Evolutionary conservation across 2,113 vertebrate genomes (phyloP), one percentile per base, ranked within the genome.

Genomic region (Larimichthys crocea): DNA sequence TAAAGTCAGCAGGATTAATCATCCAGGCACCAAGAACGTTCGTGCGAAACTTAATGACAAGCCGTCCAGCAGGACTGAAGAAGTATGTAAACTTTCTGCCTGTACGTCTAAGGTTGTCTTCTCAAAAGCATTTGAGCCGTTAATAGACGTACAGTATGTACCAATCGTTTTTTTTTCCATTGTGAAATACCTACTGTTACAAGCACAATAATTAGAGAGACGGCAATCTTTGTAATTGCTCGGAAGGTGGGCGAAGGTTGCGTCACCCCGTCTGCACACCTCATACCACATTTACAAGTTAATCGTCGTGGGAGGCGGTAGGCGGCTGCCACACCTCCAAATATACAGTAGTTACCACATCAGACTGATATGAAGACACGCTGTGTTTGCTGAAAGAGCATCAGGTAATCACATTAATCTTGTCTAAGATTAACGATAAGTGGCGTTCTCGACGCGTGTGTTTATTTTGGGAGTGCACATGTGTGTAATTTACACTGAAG

Each of bases 181-280:
- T 92, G 85, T 83, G 91, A 88, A 91, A 93, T 40, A 55, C n/a
- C 19, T 65, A 67, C 57, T 84, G 66, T 85, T 82, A 62, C 60
- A 67, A 56, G 19, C 65, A 29, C 56, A 53, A 48, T 83, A 76
- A 88, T 85, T 86, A 85, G 4, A 83, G 66, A 82, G 87, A 78
- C 78, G 66, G 76, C 87, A 88, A 93, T 91, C 83, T 85, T 65
- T 78, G 15, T 86, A 92, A 93, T 91, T 88, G 86, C 90, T 73
- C 48, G 48, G 71, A 89, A 89, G 79, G 90, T 90, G 90, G 87
- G 86, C 69, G 78, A 79, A 88, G 86, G 76, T 82, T 85, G 69
- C 79, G 79, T 80, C 76, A 85, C 53, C 12, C 60, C 76, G 91
- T 92, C 84, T 91, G 84, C 76, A 77, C 52, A 70, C 63, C 69